These are phyloP conservation scores for Drosophila bunnanda DNA, from an alignment of 2,888 invertebrate genomes.

Conservation along the genomic window DNA sequence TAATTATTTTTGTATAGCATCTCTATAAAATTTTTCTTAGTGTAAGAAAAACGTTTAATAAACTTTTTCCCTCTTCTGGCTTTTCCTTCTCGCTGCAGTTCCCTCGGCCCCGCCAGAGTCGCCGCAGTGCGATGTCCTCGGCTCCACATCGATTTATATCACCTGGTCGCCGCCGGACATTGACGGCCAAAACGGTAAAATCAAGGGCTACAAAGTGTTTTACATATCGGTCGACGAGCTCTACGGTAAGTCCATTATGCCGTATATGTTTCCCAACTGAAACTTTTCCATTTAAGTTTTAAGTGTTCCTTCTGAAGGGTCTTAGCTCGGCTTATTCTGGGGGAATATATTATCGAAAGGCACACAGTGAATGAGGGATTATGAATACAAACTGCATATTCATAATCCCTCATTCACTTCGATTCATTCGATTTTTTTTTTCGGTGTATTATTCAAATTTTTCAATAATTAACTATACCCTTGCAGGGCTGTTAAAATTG, in stretches of 20 bases:
- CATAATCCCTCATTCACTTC: too few species aligned
- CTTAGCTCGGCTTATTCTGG: not conserved
- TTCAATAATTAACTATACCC: too few species aligned
- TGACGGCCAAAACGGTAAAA: conserved; percentile 92
- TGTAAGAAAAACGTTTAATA: conserved; percentile 62
- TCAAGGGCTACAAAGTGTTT: conserved; percentile 94
- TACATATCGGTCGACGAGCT: conserved; percentile 92
- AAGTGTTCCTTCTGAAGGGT: not conserved
- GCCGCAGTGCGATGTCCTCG: conserved; percentile 91
- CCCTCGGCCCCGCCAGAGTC: conserved; percentile 94
- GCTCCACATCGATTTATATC: conserved; percentile 93
- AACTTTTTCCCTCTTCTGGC: conserved; percentile 32
- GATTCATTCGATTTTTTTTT: too few species aligned
- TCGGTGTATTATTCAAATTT: too few species aligned
- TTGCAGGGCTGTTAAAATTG: too few species aligned
- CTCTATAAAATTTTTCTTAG: not conserved
- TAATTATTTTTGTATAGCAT: not conserved
- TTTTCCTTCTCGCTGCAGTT: conserved; percentile 85
- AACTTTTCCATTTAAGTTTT: not conserved
- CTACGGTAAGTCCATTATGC: conserved; percentile 87
- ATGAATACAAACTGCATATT: too few species aligned
- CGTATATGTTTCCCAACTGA: not conserved
- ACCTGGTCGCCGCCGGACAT: conserved; percentile 93
- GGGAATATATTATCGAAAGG: not conserved
- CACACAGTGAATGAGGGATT: too few species aligned